A percentile compares a stretch with the other conserved stretches of the same genome.
Evolutionary conservation across 2,113 vertebrate genomes (phyloP).

Genomic region (Myodes glareolus): DNA sequence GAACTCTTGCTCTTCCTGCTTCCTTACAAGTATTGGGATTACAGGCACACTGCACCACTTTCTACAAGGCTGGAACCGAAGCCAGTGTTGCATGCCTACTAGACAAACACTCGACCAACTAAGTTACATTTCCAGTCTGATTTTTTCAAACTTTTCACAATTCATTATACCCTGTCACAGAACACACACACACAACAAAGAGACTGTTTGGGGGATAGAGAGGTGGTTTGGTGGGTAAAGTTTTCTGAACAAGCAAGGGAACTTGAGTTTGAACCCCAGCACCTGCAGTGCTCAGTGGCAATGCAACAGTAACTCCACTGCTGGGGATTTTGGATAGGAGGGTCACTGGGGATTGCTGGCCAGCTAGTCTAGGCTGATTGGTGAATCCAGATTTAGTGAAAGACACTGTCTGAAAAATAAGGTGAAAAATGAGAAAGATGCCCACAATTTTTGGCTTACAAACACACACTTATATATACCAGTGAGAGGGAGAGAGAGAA

Average conservation of each 20-base stretch:
- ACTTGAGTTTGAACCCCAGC: neutral
- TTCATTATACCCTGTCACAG: neutral
- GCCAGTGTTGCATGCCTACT: too few relatives aligned
- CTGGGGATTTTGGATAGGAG: neutral
- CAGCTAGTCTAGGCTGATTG: too few relatives aligned
- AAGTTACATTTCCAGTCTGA: neutral
- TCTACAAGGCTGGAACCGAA: neutral
- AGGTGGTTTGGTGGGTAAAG: neutral
- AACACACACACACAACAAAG: neutral
- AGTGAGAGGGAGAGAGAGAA: neutral
- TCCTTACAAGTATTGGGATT: neutral
- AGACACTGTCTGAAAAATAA: neutral
- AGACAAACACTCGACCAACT: neutral
- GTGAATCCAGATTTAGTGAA: neutral
- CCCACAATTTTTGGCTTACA: neutral
- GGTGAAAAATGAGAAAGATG: neutral
- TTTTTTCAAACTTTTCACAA: neutral
- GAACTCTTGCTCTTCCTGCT: neutral
- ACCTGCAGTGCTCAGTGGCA: neutral
- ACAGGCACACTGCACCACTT: too few relatives aligned
- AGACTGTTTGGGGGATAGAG: neutral
- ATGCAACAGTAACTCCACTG: neutral
- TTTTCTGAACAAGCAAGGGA: neutral
- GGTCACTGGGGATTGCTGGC: neutral
- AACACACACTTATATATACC: neutral